Percentiles rank a stretch among this genome's conserved stretches.
Evolutionary conservation across 2,113 vertebrate genomes (phyloP).

Genomic region (Cebus imitator): DNA sequence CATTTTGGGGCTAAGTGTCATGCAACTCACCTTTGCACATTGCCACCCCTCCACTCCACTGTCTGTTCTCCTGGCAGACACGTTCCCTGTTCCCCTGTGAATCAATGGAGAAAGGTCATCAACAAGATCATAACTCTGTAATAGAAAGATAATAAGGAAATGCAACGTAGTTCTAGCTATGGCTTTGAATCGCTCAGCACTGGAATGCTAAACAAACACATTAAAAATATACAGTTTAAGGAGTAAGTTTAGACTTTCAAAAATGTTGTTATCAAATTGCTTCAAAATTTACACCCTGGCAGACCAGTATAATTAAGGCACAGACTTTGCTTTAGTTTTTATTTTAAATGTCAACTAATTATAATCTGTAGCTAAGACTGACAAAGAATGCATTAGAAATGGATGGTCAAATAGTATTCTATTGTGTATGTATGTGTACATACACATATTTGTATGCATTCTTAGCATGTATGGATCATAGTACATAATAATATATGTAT

Average conservation of each 20-base stretch:
- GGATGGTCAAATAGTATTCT: neutral
- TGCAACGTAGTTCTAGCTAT: neutral
- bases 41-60: conserved; percentile 91
- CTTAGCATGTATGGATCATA: no score
- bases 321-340: neutral
- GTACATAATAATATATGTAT: no score
- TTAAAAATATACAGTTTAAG: neutral
- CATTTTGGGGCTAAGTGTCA: neutral
- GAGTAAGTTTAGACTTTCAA: neutral
- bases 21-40: conserved; percentile 90
- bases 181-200: neutral
- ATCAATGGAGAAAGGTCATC: conserved; percentile 46
- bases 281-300: neutral
- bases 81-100: conserved; percentile 89
- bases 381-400: neutral
- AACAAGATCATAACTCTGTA: neutral
- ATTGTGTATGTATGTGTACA: neutral
- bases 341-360: neutral
- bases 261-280: conserved; percentile 1
- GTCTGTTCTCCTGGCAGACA: conserved; percentile 88
- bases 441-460: no score
- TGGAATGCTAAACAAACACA: neutral
- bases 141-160: neutral
- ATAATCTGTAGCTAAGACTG: neutral
- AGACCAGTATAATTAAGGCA: neutral